phyloP scores from a whole-genome alignment of 2,797 vertebrate species.

The Novumbra hubbsi region DNA sequence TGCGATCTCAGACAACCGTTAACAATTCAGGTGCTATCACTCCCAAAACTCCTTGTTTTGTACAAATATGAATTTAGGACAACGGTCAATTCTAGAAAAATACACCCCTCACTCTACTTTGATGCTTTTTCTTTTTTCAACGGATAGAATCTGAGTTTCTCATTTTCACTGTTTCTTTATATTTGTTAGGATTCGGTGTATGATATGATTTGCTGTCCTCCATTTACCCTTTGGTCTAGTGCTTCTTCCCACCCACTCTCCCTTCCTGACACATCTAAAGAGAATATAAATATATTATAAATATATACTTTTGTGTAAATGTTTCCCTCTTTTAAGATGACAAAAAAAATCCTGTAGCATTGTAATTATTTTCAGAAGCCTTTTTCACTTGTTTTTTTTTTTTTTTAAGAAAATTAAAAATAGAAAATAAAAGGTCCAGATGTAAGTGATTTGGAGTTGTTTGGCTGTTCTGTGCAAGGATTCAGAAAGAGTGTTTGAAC shows the following conservation, averaged over 20 bases:
- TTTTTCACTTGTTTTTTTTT: slow-evolving; percentile 74
- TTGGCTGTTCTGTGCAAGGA: background rate
- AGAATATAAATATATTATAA: slow-evolving; percentile 75
- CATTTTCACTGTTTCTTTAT: slow-evolving; percentile 52
- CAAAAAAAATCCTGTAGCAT: slow-evolving; percentile 73
- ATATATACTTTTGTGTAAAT: slow-evolving; percentile 80
- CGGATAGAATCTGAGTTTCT: slow-evolving; percentile 41
- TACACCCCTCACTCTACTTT: slow-evolving; percentile 47
- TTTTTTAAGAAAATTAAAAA: slow-evolving; percentile 76
- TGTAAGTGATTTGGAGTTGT: background rate
- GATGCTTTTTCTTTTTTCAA: slow-evolving; percentile 51
- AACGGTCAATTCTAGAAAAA: slow-evolving; percentile 56
- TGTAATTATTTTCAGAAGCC: slow-evolving; percentile 79
- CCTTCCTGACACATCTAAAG: slow-evolving; percentile 62
- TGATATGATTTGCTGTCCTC: slow-evolving; percentile 45
- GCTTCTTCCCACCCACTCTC: slow-evolving; percentile 45
- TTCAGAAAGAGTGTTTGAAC: background rate
- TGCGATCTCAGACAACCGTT: slow-evolving; percentile 64
- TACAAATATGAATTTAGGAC: slow-evolving; percentile 67
- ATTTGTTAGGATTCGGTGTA: slow-evolving; percentile 54
- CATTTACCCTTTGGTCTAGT: slow-evolving; percentile 48
- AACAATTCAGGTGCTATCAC: slow-evolving; percentile 78
- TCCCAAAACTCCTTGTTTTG: slow-evolving; percentile 70
- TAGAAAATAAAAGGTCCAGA: slow-evolving; percentile 39
- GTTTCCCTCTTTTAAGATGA: slow-evolving; percentile 72